These are phyloP conservation scores for Axea sp. DNA, from an alignment of 2,888 invertebrate genomes.

Conservation along the genomic window DNA sequence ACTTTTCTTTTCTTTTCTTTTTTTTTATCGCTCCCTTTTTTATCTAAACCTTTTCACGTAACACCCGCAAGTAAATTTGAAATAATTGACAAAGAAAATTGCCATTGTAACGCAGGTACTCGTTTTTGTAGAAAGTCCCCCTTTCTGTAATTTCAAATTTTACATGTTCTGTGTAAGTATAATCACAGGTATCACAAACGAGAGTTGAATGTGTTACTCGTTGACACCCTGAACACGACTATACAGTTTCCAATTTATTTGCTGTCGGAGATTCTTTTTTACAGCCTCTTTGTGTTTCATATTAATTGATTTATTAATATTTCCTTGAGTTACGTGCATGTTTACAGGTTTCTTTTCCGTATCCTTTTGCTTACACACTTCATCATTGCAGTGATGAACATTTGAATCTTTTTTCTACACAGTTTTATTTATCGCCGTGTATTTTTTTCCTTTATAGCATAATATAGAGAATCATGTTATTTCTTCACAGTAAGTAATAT, in stretches of 20 bases:
- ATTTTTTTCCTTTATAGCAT: conserved; percentile 69
- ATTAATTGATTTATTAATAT: conserved; percentile 55
- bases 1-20: too few relatives aligned
- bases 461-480: conserved; percentile 69
- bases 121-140: too few relatives aligned
- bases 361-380: conserved; percentile 68
- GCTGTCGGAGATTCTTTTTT: conserved; percentile 47
- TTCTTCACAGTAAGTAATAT: conserved; percentile 75
- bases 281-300: conserved; percentile 47
- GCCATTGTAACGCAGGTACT: too few relatives aligned
- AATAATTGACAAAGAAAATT: too few relatives aligned
- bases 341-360: conserved; percentile 75
- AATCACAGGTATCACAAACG: too few relatives aligned
- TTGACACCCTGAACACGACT: too few relatives aligned
- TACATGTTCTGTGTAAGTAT: too few relatives aligned
- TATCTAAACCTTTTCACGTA: too few relatives aligned
- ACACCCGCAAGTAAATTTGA: too few relatives aligned
- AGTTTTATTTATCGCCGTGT: conserved; percentile 66
- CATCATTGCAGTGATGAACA: conserved; percentile 61
- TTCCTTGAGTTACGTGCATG: conserved; percentile 75
- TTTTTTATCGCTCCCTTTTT: too few relatives aligned
- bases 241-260: conserved; percentile 39
- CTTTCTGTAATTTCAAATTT: too few relatives aligned
- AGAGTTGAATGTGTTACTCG: too few relatives aligned
- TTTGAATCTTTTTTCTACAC: conserved; percentile 54